Evolutionary conservation across 1,140 invertebrate species (phyloP).

Genomic region (Olivierus martensii): DNA sequence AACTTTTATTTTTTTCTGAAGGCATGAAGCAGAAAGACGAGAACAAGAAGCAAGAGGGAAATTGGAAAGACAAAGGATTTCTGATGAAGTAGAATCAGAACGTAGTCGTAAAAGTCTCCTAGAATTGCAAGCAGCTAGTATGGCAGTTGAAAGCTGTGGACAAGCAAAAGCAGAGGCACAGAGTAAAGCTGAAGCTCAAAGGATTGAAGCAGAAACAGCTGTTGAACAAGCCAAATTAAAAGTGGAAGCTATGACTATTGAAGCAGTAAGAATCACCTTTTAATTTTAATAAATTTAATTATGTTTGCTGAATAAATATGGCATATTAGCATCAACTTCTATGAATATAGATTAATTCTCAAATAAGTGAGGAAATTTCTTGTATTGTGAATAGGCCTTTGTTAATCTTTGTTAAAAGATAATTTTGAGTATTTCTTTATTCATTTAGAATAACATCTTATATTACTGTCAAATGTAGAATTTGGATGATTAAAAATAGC

Average conservation of each 20-base stretch:
- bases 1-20: conserved; percentile 14
- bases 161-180: conserved; percentile 40
- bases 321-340: too few relatives aligned
- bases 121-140: conserved; percentile 32
- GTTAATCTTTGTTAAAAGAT: too few relatives aligned
- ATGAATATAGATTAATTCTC: too few relatives aligned
- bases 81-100: conserved; percentile 37
- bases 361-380: too few relatives aligned
- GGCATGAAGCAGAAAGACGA: conserved; percentile 39
- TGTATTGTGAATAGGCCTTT: too few relatives aligned
- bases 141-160: conserved; percentile 31
- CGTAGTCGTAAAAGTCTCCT: conserved; percentile 32
- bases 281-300: too few relatives aligned
- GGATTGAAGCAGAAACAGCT: conserved; percentile 38
- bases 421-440: too few relatives aligned
- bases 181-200: conserved; percentile 34
- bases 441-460: too few relatives aligned
- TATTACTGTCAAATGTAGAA: too few relatives aligned
- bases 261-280: conserved; percentile 27
- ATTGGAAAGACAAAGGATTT: conserved; percentile 37
- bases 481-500: too few relatives aligned
- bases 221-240: conserved; percentile 38
- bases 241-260: conserved; percentile 35
- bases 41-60: conserved; percentile 39
- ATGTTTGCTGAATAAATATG: too few relatives aligned